Conservation (phyloP, 2,797 vertebrate species). For the Lutjanus campechanus region DNA sequence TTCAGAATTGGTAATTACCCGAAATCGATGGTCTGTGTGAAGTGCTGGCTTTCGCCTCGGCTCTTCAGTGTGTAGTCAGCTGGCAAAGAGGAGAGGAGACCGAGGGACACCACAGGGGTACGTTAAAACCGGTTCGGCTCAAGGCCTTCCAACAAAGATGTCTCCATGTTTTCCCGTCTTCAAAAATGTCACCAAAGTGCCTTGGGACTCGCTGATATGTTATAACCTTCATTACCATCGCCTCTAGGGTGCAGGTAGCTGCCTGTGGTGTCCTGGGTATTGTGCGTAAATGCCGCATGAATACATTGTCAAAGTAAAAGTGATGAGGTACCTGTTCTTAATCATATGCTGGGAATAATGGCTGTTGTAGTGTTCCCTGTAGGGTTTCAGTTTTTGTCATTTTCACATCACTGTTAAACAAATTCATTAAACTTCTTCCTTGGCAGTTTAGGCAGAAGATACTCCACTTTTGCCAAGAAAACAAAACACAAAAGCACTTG, state of each 20-base stretch:
- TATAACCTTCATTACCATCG: conserved; percentile 66
- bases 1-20: neutral
- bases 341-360: conserved; percentile 32
- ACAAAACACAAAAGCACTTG: neutral
- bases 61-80: neutral
- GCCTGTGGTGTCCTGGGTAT: conserved; percentile 56
- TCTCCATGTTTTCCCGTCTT: conserved; percentile 58
- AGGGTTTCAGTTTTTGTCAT: neutral
- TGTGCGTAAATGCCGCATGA: conserved; percentile 66
- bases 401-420: neutral
- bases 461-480: neutral
- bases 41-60: conserved; percentile 25
- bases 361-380: conserved; percentile 5
- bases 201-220: conserved; percentile 67
- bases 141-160: conserved; percentile 56
- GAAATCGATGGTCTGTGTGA: neutral
- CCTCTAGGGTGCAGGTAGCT: conserved; percentile 61
- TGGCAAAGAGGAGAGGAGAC: conserved; percentile 17
- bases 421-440: neutral
- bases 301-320: conserved; percentile 64
- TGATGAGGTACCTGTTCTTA: conserved; percentile 49
- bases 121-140: conserved; percentile 63
- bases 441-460: neutral
- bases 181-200: conserved; percentile 74
- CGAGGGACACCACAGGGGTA: conserved; percentile 40